Conservation (phyloP, 2,797 vertebrate species). For the Liasis olivaceus region DNA sequence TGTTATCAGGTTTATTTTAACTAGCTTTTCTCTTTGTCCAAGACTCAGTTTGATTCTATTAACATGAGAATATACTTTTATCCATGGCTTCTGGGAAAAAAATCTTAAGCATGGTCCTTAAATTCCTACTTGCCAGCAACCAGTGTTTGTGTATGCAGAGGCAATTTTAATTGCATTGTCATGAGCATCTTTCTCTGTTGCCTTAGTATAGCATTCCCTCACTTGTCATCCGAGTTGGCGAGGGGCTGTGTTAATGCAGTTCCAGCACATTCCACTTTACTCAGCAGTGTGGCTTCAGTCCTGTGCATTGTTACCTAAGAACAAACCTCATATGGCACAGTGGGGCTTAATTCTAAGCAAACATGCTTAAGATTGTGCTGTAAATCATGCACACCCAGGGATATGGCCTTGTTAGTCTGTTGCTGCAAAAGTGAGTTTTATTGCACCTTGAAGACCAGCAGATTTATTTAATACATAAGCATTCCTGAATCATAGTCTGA, state of each 20-base stretch:
- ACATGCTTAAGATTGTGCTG: background rate
- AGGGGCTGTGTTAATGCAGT: background rate
- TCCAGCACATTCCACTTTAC: background rate
- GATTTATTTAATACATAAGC: background rate
- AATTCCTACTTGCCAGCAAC: background rate
- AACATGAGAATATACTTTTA: background rate
- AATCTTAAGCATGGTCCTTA: background rate
- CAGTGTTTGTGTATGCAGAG: background rate
- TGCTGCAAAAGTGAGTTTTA: background rate
- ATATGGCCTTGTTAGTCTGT: background rate
- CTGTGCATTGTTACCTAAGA: background rate
- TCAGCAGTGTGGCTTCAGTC: background rate
- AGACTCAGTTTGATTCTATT: background rate
- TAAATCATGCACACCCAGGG: background rate
- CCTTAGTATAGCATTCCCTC: background rate
- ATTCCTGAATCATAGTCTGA: background rate
- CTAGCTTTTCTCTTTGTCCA: background rate
- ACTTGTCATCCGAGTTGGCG: background rate
- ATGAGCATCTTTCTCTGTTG: background rate
- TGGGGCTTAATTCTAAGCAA: background rate
- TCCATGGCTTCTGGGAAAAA: background rate
- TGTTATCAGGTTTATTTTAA: slow-evolving; percentile 8
- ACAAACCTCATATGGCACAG: background rate
- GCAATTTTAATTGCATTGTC: background rate
- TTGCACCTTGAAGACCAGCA: background rate